Evolutionary conservation across 2,113 vertebrate genomes (phyloP).

Genomic region (Microcebus murinus): DNA sequence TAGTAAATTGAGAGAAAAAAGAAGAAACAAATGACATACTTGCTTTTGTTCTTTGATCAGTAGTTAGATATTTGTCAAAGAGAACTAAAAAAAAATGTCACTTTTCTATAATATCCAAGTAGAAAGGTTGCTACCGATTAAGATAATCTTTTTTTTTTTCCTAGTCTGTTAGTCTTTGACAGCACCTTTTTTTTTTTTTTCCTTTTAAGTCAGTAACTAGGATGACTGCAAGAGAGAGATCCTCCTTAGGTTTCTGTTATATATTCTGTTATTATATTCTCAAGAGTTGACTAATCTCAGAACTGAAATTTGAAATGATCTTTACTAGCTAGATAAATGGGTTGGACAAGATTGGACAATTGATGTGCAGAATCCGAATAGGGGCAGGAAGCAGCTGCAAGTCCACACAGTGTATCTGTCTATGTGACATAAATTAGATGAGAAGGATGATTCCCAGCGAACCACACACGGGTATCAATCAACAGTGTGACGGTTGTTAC

Average conservation of each 20-base stretch:
- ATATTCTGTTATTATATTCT: not conserved
- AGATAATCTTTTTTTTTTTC: not conserved
- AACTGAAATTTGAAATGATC: not conserved
- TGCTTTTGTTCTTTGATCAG: not conserved
- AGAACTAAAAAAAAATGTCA: not conserved
- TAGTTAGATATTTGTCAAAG: not conserved
- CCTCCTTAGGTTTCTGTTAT: not conserved
- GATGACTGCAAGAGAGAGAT: not conserved
- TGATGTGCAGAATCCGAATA: not conserved
- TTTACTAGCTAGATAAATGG: not conserved
- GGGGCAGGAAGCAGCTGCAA: not conserved
- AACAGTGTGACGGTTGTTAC: not conserved
- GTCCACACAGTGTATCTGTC: not conserved
- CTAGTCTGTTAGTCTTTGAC: not conserved
- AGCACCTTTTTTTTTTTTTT: not conserved
- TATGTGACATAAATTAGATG: not conserved
- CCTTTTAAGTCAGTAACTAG: not conserved
- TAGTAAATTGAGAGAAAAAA: not conserved
- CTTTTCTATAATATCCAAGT: not conserved
- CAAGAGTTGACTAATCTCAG: not conserved
- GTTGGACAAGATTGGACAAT: not conserved
- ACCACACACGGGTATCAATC: not conserved
- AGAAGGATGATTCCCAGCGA: not conserved
- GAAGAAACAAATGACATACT: not conserved
- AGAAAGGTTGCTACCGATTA: not conserved